Percentiles rank a stretch among this genome's conserved stretches.
Evolutionary conservation across 2,888 invertebrate species (phyloP).

Genomic region (Chrysodeixis includens): DNA sequence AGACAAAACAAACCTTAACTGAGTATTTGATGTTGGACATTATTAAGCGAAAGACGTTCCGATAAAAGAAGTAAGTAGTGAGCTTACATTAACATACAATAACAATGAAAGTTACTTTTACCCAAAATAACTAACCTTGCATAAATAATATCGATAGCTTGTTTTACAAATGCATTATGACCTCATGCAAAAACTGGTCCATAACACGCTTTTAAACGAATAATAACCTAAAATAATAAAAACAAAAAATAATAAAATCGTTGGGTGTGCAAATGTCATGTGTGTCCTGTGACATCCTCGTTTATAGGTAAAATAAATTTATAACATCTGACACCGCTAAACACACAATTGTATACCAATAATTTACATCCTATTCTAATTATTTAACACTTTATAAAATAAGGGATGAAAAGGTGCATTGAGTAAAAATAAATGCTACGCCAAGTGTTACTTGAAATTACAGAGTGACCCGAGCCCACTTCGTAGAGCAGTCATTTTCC

Average conservation of each 20-base stretch:
- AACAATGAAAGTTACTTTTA: slow-evolving; percentile 24
- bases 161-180: slow-evolving; percentile 29
- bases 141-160: slow-evolving; percentile 30
- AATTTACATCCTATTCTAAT: too few relatives aligned
- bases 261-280: background rate
- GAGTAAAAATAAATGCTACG: too few relatives aligned
- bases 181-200: slow-evolving; percentile 46
- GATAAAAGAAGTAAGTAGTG: slow-evolving; percentile 58
- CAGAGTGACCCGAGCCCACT: too few relatives aligned
- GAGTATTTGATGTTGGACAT: slow-evolving; percentile 58
- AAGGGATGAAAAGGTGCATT: too few relatives aligned
- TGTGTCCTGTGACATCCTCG: background rate
- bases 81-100: slow-evolving; percentile 36
- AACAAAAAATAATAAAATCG: slow-evolving; percentile 8
- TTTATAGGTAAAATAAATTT: background rate
- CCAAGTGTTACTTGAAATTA: too few relatives aligned
- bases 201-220: slow-evolving; percentile 26
- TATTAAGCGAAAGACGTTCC: slow-evolving; percentile 54
- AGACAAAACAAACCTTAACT: slow-evolving; percentile 72
- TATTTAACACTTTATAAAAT: too few relatives aligned
- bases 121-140: slow-evolving; percentile 36
- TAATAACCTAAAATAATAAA: slow-evolving; percentile 8
- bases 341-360: background rate
- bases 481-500: too few relatives aligned
- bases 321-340: background rate